These are phyloP conservation scores for Lasioglossum marginatum DNA, from an alignment of 2,888 invertebrate genomes.

Conservation along the genomic window DNA sequence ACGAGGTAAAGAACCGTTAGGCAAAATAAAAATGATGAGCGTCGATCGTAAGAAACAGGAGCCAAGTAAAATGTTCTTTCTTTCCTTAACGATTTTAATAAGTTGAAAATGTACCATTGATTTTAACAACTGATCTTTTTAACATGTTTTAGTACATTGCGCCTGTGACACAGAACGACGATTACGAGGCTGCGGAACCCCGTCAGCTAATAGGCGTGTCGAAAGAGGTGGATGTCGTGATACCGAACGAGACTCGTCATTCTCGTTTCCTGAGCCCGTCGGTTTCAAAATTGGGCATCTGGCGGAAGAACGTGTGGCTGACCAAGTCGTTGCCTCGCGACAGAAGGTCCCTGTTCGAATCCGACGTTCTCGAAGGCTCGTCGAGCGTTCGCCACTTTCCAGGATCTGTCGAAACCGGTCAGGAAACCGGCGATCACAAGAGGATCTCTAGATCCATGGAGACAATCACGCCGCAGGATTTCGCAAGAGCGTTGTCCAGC, in stretches of 20 bases:
- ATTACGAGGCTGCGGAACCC: slow-evolving; percentile 77
- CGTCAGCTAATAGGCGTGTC: slow-evolving; percentile 71
- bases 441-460: slow-evolving; percentile 49
- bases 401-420: slow-evolving; percentile 31
- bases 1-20: slow-evolving; percentile 38
- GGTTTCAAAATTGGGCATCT: slow-evolving; percentile 69
- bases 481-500: slow-evolving; percentile 65
- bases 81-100: background rate
- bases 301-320: slow-evolving; percentile 78
- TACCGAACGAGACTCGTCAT: slow-evolving; percentile 76
- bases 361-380: slow-evolving; percentile 1
- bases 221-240: slow-evolving; percentile 76
- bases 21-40: background rate
- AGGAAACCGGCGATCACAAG: slow-evolving; percentile 13
- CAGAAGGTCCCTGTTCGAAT: slow-evolving; percentile 32
- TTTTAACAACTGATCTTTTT: background rate
- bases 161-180: slow-evolving; percentile 33
- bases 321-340: slow-evolving; percentile 71
- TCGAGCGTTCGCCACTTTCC: slow-evolving; percentile 24
- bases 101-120: background rate
- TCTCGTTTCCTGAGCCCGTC: slow-evolving; percentile 66
- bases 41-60: background rate
- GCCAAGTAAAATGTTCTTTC: background rate
- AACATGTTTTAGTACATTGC: slow-evolving; percentile 30
- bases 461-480: slow-evolving; percentile 72